Evolutionary conservation across 2,113 vertebrate genomes (phyloP).

Genomic region (Syrrhaptes paradoxus): DNA sequence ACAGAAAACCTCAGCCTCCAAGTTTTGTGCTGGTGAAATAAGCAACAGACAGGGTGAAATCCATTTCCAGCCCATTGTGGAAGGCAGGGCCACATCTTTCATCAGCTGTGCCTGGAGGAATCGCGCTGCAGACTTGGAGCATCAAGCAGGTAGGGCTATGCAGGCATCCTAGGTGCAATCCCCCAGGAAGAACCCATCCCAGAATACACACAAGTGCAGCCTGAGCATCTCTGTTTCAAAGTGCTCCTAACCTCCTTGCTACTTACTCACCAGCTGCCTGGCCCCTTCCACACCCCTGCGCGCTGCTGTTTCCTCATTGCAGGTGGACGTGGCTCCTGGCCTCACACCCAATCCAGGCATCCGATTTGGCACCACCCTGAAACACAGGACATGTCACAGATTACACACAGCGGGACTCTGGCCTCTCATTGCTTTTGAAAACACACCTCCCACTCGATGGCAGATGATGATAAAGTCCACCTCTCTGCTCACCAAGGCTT

Average conservation of each 20-base stretch:
- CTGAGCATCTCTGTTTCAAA: neutral
- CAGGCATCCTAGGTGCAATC: neutral
- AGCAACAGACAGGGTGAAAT: neutral
- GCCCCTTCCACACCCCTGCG: neutral
- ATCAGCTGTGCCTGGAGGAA: neutral
- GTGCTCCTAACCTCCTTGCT: neutral
- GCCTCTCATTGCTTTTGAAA: neutral
- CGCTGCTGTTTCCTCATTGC: neutral
- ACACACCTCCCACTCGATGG: neutral
- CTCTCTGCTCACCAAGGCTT: neutral
- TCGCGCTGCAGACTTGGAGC: neutral
- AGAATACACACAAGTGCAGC: neutral
- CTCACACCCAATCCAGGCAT: constrained; percentile 51
- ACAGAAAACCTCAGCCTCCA: neutral
- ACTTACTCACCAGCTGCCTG: neutral
- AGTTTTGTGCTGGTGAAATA: neutral
- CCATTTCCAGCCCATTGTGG: neutral
- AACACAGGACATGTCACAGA: neutral
- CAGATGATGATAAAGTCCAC: neutral
- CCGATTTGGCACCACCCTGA: constrained; percentile 24
- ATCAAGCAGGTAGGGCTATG: neutral
- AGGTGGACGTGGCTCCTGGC: neutral
- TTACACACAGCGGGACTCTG: constrained; percentile 29
- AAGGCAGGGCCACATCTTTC: neutral
- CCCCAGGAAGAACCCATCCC: neutral